Percentiles rank a stretch among this genome's conserved stretches.
These are phyloP conservation scores for Drosophila pallidifrons DNA, from an alignment of 1,140 invertebrate species.

Conservation along the genomic window DNA sequence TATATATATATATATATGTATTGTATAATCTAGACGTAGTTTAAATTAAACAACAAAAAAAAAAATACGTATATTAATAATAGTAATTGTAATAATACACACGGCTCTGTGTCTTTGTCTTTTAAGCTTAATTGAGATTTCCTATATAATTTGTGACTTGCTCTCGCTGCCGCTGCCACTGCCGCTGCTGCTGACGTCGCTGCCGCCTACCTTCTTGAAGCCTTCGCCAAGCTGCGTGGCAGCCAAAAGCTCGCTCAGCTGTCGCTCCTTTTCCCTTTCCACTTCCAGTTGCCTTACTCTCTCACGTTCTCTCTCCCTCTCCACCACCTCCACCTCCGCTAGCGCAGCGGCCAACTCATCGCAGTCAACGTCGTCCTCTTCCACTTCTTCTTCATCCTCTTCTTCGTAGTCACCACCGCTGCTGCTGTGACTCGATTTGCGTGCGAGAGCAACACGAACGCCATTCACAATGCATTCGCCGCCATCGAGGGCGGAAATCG, in stretches of 20 bases:
- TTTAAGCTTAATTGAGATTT: slow-evolving; percentile 74
- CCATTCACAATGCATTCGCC: slow-evolving; percentile 86
- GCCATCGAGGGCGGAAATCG: slow-evolving; percentile 86
- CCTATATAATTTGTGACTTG: slow-evolving; percentile 66
- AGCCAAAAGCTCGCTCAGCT: slow-evolving; percentile 69
- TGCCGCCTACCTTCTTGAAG: slow-evolving; percentile 73
- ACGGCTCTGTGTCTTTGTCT: slow-evolving; percentile 12
- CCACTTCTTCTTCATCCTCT: slow-evolving; percentile 82
- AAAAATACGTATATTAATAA: slow-evolving; percentile 10
- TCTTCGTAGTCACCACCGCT: slow-evolving; percentile 88
- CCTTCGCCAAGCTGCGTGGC: slow-evolving; percentile 64
- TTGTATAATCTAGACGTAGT: slow-evolving; percentile 19
- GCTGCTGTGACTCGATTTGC: slow-evolving; percentile 87
- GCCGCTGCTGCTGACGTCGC: background rate
- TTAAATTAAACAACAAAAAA: slow-evolving; percentile 16
- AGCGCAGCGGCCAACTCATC: slow-evolving; percentile 11
- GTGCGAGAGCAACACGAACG: slow-evolving; percentile 84
- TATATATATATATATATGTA: slow-evolving; percentile 28
- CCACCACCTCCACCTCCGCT: slow-evolving; percentile 18
- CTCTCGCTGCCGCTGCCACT: slow-evolving; percentile 25
- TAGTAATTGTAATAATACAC: slow-evolving; percentile 28
- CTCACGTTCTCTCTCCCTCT: slow-evolving; percentile 11
- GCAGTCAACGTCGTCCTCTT: slow-evolving; percentile 6
- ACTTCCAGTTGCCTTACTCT: slow-evolving; percentile 10
- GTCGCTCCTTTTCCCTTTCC: slow-evolving; percentile 41